Base-by-base conservation (phyloP, 2,797 vertebrate species). In the Coendou prehensilis region DNA sequence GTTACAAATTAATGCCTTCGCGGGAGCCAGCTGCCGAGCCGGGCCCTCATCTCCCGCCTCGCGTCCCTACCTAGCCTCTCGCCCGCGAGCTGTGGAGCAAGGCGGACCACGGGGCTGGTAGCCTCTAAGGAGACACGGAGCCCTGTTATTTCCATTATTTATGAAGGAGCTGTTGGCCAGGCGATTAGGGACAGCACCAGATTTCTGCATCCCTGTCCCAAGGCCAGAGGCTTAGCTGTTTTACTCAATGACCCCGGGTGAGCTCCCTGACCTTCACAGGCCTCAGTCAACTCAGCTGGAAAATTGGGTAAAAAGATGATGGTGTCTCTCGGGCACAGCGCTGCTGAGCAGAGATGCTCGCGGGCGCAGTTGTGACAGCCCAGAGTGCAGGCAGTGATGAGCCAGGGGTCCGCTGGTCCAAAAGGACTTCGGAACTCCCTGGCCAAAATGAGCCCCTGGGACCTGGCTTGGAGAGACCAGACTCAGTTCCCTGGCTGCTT, bases 241-340 rank as follows among this genome's bases (percentile, higher is more conserved):
- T 80, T 59, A 82, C 87, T 80, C 89, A 3, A 91, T 96, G 98
- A 97, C 97, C 96, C 94, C 2, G 80, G 96, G 83, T 81, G 20
- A 69, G 95, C 91, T 78, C 76, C 89, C 63, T 85, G 93, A 97
- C 96, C 96, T 92, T 45, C 64, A 2, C 30, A 7, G 93, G 80
- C 93, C 94, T 92, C 79, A 20, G 63, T 61, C 91, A 97, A 95
- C 93, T 97, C 95, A 97, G 97, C 96, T 96, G 97, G 97, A 97
- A 98, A 98, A 98, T 96, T 94, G 93, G 81, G 96, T 96, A 71
- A 95, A 97, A 90, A 90, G 96, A 92, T 63, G 76, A 91, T 18
- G 83, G 87, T 45, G 81, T 69, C 85, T 87, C 37, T 52, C 54
- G 15, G 88, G 90, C 92, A 6, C 7, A 45, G 91, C 15, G 92